Conservation (phyloP, 1,140 invertebrate species). For the Pantala flavescens region DNA sequence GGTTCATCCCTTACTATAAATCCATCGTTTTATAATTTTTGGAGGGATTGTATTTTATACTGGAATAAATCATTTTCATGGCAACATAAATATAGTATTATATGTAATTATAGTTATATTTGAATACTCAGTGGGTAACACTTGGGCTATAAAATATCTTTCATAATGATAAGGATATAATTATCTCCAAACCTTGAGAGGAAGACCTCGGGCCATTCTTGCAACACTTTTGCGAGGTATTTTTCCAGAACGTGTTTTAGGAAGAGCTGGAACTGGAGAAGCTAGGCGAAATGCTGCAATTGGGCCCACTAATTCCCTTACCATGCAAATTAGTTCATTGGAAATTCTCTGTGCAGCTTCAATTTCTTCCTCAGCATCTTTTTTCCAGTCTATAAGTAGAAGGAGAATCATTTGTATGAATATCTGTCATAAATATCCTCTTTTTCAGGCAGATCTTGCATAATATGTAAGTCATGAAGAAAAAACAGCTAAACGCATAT, state of each 20-base stretch:
- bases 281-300: constrained; percentile 77
- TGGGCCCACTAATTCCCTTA: constrained; percentile 73
- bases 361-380: constrained; percentile 28
- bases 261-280: constrained; percentile 63
- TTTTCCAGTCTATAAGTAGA: constrained; percentile 18
- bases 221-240: constrained; percentile 75
- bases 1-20: too few species aligned
- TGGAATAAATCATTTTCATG: too few species aligned
- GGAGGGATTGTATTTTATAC: too few species aligned
- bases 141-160: too few species aligned
- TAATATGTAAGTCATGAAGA: neutral
- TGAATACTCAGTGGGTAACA: too few species aligned
- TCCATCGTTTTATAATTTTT: too few species aligned
- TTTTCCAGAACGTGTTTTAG: constrained; percentile 68
- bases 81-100: too few species aligned
- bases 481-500: too few species aligned
- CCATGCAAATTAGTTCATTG: constrained; percentile 55
- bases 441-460: too few species aligned
- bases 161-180: too few species aligned
- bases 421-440: constrained; percentile 16
- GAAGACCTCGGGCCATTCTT: constrained; percentile 48
- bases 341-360: constrained; percentile 45
- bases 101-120: too few species aligned
- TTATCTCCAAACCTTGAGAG: neutral
- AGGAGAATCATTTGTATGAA: constrained; percentile 3